A percentile compares a stretch with the other conserved stretches of the same genome.
These are phyloP conservation scores for Typhlichthys eigenmanni DNA, from an alignment of 2,797 vertebrate genomes.

Conservation along the genomic window DNA sequence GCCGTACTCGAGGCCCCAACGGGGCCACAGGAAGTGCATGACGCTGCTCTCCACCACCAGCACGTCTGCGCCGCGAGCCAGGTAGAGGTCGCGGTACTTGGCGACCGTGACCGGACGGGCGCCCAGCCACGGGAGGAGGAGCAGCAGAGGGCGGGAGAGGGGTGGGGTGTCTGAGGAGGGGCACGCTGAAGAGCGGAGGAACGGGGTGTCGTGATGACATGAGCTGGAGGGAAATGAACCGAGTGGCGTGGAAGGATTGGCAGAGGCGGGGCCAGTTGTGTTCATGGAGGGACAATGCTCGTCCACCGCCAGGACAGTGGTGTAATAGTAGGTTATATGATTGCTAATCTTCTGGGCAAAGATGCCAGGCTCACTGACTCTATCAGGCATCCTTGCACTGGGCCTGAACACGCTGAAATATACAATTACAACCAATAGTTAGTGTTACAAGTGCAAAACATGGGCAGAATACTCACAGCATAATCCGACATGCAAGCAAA, in stretches of 20 bases:
- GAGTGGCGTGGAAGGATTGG: background rate
- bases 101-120: conserved; percentile 51
- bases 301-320: too few relatives aligned
- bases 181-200: conserved; percentile 1
- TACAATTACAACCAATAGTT: too few relatives aligned
- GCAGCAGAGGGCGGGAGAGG: conserved; percentile 54
- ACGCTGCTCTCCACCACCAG: conserved; percentile 68
- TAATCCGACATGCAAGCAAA: too few relatives aligned
- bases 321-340: too few relatives aligned
- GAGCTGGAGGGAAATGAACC: background rate
- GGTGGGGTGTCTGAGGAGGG: background rate
- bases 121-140: conserved; percentile 79
- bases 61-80: conserved; percentile 65
- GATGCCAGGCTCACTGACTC: too few relatives aligned
- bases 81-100: conserved; percentile 74
- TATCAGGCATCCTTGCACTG: too few relatives aligned
- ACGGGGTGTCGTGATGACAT: background rate
- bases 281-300: conserved; percentile 14
- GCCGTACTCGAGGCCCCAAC: conserved; percentile 59
- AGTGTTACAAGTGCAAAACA: too few relatives aligned
- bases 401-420: too few relatives aligned
- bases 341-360: too few relatives aligned
- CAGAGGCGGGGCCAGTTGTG: background rate
- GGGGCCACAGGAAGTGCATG: conserved; percentile 73
- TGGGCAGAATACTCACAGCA: too few relatives aligned